phyloP scores from a whole-genome alignment of 2,888 invertebrate species.

The Pterostichus niger region DNA sequence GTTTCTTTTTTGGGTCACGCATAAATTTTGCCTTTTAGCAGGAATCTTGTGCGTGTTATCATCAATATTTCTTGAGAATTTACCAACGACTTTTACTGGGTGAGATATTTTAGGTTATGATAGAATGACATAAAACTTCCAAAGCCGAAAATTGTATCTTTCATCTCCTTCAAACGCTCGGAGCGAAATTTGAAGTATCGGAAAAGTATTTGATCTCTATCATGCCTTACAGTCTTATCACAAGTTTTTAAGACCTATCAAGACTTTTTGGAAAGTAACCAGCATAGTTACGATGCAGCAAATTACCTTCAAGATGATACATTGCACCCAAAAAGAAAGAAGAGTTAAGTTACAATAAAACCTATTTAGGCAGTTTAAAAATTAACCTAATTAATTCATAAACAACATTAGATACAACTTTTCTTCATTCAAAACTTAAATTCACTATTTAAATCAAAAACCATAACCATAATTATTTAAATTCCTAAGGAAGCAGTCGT shows the following conservation, averaged over 20 bases:
- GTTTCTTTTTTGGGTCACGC: constrained; percentile 63
- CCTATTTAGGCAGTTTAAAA: too few species aligned
- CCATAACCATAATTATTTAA: too few species aligned
- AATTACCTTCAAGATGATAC: constrained; percentile 1
- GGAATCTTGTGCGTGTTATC: constrained; percentile 54
- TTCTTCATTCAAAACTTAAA: too few species aligned
- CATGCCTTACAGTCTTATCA: constrained; percentile 33
- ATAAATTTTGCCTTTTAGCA: constrained; percentile 53
- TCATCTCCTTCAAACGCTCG: constrained; percentile 47
- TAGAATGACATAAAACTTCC: constrained; percentile 47
- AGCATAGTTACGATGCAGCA: neutral
- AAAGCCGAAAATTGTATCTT: constrained; percentile 57
- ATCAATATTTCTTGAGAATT: constrained; percentile 60
- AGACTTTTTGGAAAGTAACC: constrained; percentile 6
- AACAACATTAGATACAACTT: too few species aligned
- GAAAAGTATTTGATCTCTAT: constrained; percentile 54
- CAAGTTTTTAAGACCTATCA: constrained; percentile 26
- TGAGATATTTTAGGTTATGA: constrained; percentile 58
- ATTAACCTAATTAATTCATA: too few species aligned
- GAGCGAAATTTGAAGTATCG: constrained; percentile 56
- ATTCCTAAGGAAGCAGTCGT: too few species aligned
- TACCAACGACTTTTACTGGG: constrained; percentile 49
- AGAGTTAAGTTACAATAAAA: too few species aligned
- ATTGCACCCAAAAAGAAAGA: too few species aligned
- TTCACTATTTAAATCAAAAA: too few species aligned